Evolutionary conservation across 1,140 invertebrate species (phyloP).

Genomic region (Dendroctonus ponderosae): DNA sequence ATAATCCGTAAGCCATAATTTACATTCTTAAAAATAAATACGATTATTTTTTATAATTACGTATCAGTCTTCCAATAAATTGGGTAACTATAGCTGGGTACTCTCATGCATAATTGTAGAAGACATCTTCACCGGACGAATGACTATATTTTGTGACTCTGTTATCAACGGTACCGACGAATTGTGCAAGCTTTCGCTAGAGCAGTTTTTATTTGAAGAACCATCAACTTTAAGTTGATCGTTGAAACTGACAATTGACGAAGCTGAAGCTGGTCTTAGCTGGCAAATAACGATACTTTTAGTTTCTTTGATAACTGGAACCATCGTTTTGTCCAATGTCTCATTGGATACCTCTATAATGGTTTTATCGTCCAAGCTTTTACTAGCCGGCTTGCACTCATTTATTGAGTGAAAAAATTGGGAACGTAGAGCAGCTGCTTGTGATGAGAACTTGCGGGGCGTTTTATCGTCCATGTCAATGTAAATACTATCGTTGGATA

Average conservation of each 20-base stretch:
- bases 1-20: slow-evolving; percentile 21
- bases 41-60: slow-evolving; percentile 22
- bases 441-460: slow-evolving; percentile 41
- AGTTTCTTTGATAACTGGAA: slow-evolving; percentile 25
- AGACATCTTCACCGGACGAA: slow-evolving; percentile 10
- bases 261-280: slow-evolving; percentile 23
- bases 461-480: slow-evolving; percentile 45
- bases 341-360: slow-evolving; percentile 49
- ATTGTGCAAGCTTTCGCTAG: slow-evolving; percentile 22
- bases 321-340: slow-evolving; percentile 42
- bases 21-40: slow-evolving; percentile 22
- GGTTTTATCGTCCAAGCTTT: slow-evolving; percentile 46
- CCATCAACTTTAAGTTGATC: slow-evolving; percentile 14
- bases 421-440: slow-evolving; percentile 45
- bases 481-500: slow-evolving; percentile 47
- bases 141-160: slow-evolving; percentile 17
- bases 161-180: slow-evolving; percentile 19
- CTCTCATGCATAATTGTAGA: slow-evolving; percentile 10
- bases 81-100: slow-evolving; percentile 26
- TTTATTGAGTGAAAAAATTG: slow-evolving; percentile 46
- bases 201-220: slow-evolving; percentile 2
- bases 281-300: slow-evolving; percentile 32
- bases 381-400: slow-evolving; percentile 39
- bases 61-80: slow-evolving; percentile 30
- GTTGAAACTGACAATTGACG: slow-evolving; percentile 23